phyloP scores from a whole-genome alignment of 2,888 invertebrate species.

The Campoplex nolae region DNA sequence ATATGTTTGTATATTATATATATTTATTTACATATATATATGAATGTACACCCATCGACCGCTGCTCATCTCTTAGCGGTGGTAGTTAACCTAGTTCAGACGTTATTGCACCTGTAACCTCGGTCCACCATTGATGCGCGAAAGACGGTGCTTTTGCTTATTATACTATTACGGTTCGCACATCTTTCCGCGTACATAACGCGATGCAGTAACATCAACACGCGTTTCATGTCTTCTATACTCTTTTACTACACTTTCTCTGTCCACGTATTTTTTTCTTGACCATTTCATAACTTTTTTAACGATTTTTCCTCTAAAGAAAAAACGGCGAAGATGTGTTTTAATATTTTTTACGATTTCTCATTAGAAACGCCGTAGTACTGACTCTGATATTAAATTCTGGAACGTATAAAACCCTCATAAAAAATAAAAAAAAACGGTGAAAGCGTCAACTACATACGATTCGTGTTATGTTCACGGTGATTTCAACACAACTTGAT shows the following conservation, averaged over 20 bases:
- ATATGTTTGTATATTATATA: neutral
- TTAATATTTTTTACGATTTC: conserved; percentile 11
- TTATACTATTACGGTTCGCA: conserved; percentile 16
- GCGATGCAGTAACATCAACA: conserved; percentile 16
- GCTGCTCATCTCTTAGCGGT: conserved; percentile 33
- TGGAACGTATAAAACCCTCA: conserved; percentile 12
- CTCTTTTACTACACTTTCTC: neutral
- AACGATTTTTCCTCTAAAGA: neutral
- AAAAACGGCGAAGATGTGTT: neutral
- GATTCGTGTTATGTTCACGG: conserved; percentile 58
- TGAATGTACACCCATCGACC: conserved; percentile 4
- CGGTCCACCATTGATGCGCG: conserved; percentile 35
- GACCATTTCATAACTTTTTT: conserved; percentile 5
- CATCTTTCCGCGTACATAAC: conserved; percentile 7
- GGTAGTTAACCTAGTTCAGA: conserved; percentile 62
- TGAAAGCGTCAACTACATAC: conserved; percentile 67
- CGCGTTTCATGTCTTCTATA: conserved; percentile 18
- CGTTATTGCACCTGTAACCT: conserved; percentile 64
- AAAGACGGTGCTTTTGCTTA: conserved; percentile 34
- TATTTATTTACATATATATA: neutral
- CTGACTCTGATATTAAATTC: neutral
- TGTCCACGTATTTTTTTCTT: neutral
- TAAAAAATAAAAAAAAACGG: neutral
- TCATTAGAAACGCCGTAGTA: neutral
- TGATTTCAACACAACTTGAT: neutral